Conservation (phyloP, 2,888 invertebrate species). For the Hypercompe scribonia region DNA sequence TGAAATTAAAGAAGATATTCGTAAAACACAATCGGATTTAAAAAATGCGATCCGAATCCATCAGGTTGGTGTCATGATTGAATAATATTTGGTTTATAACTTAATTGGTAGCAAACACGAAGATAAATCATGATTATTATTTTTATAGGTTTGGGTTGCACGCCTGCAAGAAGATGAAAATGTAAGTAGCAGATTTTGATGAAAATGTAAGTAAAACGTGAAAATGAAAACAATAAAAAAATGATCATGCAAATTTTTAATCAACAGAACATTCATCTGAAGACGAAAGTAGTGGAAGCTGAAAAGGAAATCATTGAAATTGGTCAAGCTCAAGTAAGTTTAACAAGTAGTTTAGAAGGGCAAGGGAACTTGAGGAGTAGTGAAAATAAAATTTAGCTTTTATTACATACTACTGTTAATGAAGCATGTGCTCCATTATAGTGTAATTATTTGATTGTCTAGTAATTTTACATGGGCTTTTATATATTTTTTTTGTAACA, state of each 20-base stretch:
- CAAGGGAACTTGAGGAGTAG: neutral
- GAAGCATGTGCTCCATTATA: neutral
- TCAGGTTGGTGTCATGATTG: constrained; percentile 80
- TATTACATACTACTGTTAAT: neutral
- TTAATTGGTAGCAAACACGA: constrained; percentile 21
- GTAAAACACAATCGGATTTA: constrained; percentile 86
- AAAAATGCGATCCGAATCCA: constrained; percentile 88
- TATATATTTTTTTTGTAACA: neutral
- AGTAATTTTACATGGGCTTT: neutral
- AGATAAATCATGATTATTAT: constrained; percentile 26
- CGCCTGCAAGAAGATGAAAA: constrained; percentile 86
- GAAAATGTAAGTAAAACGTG: too few species aligned
- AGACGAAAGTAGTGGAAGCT: constrained; percentile 86
- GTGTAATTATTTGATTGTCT: neutral
- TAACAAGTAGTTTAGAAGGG: neutral
- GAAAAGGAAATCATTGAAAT: constrained; percentile 87
- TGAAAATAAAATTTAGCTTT: neutral
- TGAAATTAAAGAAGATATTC: constrained; percentile 88
- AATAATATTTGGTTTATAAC: constrained; percentile 29
- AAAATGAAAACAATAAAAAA: neutral
- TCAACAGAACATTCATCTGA: constrained; percentile 84
- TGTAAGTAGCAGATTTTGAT: constrained; percentile 66
- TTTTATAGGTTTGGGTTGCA: constrained; percentile 83
- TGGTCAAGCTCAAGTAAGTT: constrained; percentile 87
- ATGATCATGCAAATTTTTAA: constrained; percentile 10